Evolutionary conservation across 2,888 invertebrate species (phyloP).

Genomic region (Drosophila quinaria): DNA sequence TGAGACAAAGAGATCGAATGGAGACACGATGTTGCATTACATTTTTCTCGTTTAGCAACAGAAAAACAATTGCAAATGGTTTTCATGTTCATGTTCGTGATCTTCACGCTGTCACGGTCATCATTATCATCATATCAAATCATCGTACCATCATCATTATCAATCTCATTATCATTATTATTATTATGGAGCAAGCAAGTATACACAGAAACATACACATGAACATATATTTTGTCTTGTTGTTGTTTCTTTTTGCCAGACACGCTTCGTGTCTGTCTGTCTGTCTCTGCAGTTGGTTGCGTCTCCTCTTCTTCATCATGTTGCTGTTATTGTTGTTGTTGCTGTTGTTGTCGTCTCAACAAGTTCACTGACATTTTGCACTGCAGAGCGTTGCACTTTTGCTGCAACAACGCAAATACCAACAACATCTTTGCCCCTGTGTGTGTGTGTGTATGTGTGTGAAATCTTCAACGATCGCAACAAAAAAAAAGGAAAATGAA

Average conservation of each 20-base stretch:
- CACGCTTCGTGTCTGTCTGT: constrained; percentile 42
- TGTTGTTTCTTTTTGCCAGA: constrained; percentile 52
- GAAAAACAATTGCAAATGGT: constrained; percentile 13
- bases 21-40: constrained; percentile 5
- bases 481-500: constrained; percentile 1
- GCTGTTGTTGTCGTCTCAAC: constrained; percentile 41
- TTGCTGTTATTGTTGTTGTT: constrained; percentile 27
- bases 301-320: constrained; percentile 9
- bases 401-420: constrained; percentile 44
- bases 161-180: constrained; percentile 44
- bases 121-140: constrained; percentile 38
- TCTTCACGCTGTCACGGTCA: constrained; percentile 67
- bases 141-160: constrained; percentile 42
- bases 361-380: constrained; percentile 84
- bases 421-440: constrained; percentile 24
- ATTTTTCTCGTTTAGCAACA: not conserved
- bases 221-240: constrained; percentile 3
- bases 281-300: constrained; percentile 16
- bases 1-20: constrained; percentile 2
- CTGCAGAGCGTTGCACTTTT: constrained; percentile 84
- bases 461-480: constrained; percentile 36
- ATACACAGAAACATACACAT: not conserved
- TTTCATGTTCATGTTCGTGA: constrained; percentile 55
- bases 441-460: constrained; percentile 24
- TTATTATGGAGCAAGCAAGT: constrained; percentile 33